phyloP scores from a whole-genome alignment of 64 coral and sea anemone species.

The Platygyra sinensis region DNA sequence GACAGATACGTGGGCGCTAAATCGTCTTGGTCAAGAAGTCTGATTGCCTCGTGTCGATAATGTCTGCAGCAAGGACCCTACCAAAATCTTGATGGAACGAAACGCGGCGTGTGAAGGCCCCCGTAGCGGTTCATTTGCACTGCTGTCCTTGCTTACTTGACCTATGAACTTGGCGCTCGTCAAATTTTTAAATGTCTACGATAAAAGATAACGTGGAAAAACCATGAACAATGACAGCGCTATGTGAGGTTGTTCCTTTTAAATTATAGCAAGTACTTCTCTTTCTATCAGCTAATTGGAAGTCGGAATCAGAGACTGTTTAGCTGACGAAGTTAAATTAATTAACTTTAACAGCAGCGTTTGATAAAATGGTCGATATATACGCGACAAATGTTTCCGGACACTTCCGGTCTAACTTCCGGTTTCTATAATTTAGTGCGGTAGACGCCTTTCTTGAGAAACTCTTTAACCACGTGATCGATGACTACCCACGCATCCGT shows the following conservation, averaged over 20 bases:
- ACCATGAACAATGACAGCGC: neutral
- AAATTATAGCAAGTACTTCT: neutral
- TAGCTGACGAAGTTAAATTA: neutral
- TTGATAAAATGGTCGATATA: neutral
- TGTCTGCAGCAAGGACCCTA: too few relatives aligned
- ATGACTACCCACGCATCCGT: constrained; percentile 46
- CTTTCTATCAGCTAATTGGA: too few relatives aligned
- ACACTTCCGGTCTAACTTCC: constrained; percentile 5
- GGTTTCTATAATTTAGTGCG: neutral
- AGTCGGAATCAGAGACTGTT: too few relatives aligned
- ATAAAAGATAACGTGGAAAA: neutral
- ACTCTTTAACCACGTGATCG: constrained; percentile 35
- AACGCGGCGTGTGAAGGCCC: too few relatives aligned
- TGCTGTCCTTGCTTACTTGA: neutral
- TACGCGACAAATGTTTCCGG: constrained; percentile 9
- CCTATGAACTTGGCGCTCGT: neutral
- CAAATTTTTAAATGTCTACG: neutral
- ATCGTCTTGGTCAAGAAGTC: too few relatives aligned
- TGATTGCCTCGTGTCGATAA: too few relatives aligned
- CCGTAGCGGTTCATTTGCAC: too few relatives aligned
- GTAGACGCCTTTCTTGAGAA: neutral
- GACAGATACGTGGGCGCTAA: neutral
- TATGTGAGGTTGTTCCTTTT: neutral
- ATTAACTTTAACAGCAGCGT: too few relatives aligned
- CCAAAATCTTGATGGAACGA: too few relatives aligned